Evolutionary conservation across 1,140 invertebrate genomes (phyloP).

Genomic region (Brachionus rotundiformis): DNA sequence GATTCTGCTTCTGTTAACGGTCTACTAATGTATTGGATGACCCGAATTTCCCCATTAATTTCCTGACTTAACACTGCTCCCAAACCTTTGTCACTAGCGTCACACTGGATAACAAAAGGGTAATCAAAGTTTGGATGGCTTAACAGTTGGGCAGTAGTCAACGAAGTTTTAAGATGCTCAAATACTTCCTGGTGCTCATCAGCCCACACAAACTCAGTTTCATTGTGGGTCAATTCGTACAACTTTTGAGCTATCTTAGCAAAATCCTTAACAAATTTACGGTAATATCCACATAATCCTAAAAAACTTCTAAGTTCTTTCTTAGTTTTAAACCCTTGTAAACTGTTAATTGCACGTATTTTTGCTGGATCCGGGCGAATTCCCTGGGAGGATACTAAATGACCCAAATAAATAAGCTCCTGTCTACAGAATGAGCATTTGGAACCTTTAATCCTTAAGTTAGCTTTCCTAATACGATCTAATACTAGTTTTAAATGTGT

Average conservation of each 20-base stretch:
- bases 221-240: background rate
- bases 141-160: background rate
- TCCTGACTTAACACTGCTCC: conserved; percentile 65
- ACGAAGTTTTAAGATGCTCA: background rate
- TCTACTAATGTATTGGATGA: conserved; percentile 62
- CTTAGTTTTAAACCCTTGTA: background rate
- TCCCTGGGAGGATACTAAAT: conserved; percentile 53
- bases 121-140: background rate
- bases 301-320: background rate
- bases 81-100: conserved; percentile 59
- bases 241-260: conserved; percentile 55
- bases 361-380: conserved; percentile 28
- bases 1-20: conserved; percentile 53
- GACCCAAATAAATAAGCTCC: conserved; percentile 62
- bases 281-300: background rate
- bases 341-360: background rate
- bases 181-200: background rate
- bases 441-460: background rate
- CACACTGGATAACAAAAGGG: conserved; percentile 55
- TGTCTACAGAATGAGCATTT: conserved; percentile 57
- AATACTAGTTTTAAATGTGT: background rate
- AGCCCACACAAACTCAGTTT: background rate
- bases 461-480: background rate
- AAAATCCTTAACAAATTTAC: conserved; percentile 57
- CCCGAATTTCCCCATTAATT: conserved; percentile 56